These are phyloP conservation scores for Ptyas mucosa DNA, from an alignment of 2,113 vertebrate genomes.

Conservation along the genomic window DNA sequence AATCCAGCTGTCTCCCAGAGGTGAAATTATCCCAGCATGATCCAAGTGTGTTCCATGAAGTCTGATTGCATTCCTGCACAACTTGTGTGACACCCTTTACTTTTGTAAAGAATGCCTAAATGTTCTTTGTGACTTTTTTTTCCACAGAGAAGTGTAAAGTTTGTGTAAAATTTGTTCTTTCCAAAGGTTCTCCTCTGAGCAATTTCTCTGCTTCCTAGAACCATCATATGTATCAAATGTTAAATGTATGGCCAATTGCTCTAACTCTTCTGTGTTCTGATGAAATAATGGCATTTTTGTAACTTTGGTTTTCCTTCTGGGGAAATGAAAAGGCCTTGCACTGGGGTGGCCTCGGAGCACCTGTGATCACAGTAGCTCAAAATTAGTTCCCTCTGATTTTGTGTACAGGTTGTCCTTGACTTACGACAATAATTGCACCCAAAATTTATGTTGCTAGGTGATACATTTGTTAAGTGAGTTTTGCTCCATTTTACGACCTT, in stretches of 20 bases:
- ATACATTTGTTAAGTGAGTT: too few relatives aligned
- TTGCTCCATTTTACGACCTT: too few relatives aligned
- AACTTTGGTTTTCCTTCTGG: neutral
- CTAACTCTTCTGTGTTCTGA: neutral
- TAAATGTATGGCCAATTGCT: fast-evolving
- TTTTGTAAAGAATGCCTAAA: neutral
- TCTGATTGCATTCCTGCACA: neutral
- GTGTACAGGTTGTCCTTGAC: neutral
- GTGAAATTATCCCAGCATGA: neutral
- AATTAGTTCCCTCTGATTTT: neutral
- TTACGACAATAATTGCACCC: too few relatives aligned
- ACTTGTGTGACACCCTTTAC: neutral
- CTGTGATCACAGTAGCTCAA: neutral
- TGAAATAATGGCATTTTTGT: constrained; percentile 10
- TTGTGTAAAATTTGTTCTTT: neutral
- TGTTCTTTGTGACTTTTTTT: neutral
- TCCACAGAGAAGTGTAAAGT: neutral
- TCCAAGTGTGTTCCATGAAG: neutral
- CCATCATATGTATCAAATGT: constrained; percentile 1
- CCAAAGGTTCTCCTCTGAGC: neutral
- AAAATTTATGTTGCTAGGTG: too few relatives aligned
- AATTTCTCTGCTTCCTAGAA: constrained; percentile 1
- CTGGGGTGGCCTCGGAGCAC: neutral
- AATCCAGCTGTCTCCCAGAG: neutral
- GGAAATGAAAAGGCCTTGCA: neutral